Base-by-base conservation (phyloP, 1,140 invertebrate genomes). In the Gryon sp. region DNA sequence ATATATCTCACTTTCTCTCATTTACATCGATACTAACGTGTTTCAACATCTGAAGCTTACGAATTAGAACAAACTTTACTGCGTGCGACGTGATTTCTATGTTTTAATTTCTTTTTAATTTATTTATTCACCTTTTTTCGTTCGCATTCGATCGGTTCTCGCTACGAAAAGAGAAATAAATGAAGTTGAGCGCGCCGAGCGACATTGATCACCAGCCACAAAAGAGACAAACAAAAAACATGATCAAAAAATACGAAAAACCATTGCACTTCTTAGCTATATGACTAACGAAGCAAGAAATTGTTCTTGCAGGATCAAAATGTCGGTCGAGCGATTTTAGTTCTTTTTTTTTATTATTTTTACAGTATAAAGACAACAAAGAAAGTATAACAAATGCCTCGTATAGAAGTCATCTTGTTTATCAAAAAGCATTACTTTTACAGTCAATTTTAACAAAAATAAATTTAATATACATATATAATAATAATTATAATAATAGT, bases 1-100 rank as follows among this genome's bases (percentile, higher is more conserved):
- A 57, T 59, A 59, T 74, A 38, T 63, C 59, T 76, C 59, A 53
- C 43, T 65, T 59, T 70, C 52, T 76, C 52, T 70, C 74, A 76
- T 76, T 59, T 76, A 70, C 66, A 75, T 70, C 45, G 52, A 76
- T 66, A 76, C 59, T 68, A 68, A 75, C 15, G 72, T 75, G 62
- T 68, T 70, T 76, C 73, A 76, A 68, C 63, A 76, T 76, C 59
- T 69, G 60, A 75, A 76, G 63, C 73, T 76, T 76, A 53, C 52
- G 50, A 59, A 70, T 69, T 68, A 72, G 62, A 76, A 68, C 63
- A 60, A 65, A 53, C 16, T 18, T 59, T 59, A 48, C 68, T 62
- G 62, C 18, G 75, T 70, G 66, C 55, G 45, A 72, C 48, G 68
- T 57, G 60, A 62, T 19, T 68, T 3, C 48, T 57, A 63, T 34